phyloP scores from a whole-genome alignment of 1,140 invertebrate species.

The Drosophila virilis region DNA sequence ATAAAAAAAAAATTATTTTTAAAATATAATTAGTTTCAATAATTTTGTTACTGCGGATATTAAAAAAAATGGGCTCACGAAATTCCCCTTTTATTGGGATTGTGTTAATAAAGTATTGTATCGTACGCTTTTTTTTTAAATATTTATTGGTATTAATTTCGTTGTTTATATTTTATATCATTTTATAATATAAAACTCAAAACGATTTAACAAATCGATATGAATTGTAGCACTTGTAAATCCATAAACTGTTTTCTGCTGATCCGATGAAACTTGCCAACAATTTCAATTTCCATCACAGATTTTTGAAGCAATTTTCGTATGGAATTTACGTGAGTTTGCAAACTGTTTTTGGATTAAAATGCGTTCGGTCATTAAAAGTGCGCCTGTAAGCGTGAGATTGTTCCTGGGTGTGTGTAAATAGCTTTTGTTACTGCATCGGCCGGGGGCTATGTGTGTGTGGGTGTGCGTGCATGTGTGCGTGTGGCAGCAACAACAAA shows the following conservation, averaged over 20 bases:
- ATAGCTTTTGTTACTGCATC: slow-evolving; percentile 72
- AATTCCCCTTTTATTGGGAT: too few species aligned
- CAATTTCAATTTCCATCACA: slow-evolving; percentile 36
- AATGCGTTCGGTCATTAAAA: slow-evolving; percentile 81
- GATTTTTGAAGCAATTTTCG: slow-evolving; percentile 49
- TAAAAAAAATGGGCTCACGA: too few species aligned
- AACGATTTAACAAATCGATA: neutral
- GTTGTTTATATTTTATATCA: neutral
- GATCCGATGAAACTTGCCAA: neutral
- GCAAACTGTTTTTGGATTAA: slow-evolving; percentile 81
- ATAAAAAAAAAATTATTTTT: too few species aligned
- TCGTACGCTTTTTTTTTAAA: too few species aligned
- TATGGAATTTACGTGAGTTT: slow-evolving; percentile 76
- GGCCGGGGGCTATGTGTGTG: slow-evolving; percentile 25
- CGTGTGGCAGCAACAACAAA: slow-evolving; percentile 58
- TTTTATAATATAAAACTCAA: neutral
- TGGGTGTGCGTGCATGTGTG: slow-evolving; percentile 10
- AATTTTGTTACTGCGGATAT: too few species aligned
- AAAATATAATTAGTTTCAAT: too few species aligned
- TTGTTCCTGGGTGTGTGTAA: slow-evolving; percentile 67
- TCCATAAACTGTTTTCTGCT: neutral
- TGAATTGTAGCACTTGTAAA: neutral
- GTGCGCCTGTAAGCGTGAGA: slow-evolving; percentile 71
- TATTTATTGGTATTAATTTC: too few species aligned
- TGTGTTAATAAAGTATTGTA: too few species aligned